These are phyloP conservation scores for Nebria salina DNA, from an alignment of 2,888 invertebrate species.

Conservation along the genomic window DNA sequence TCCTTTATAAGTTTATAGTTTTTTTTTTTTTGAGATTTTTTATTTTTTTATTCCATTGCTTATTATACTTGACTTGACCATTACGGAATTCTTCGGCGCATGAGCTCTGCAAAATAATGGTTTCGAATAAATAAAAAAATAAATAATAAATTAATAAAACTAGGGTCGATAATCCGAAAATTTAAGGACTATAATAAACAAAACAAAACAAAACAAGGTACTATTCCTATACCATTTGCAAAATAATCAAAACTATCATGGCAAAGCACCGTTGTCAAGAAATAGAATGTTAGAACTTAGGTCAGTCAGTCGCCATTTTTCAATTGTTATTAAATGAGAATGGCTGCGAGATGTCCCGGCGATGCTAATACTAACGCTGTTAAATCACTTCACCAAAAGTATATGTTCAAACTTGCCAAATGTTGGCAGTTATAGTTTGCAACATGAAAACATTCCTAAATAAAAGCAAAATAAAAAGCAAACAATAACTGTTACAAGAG, in stretches of 20 bases:
- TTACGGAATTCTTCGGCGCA: constrained; percentile 39
- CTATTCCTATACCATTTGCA: background rate
- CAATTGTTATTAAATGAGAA: background rate
- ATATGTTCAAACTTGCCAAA: background rate
- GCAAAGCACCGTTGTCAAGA: background rate
- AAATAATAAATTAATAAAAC: constrained; percentile 12
- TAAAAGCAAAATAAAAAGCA: background rate
- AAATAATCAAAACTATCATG: constrained; percentile 9
- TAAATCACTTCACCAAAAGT: background rate
- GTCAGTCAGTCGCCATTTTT: too few relatives aligned
- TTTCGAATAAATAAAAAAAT: background rate
- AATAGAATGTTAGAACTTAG: too few relatives aligned
- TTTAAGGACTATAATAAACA: background rate
- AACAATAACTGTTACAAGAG: background rate
- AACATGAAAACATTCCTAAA: background rate
- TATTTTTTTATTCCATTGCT: constrained; percentile 59
- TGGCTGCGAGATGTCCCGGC: background rate
- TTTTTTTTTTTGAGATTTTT: constrained; percentile 48
- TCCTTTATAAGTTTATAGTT: constrained; percentile 13
- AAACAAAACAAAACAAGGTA: background rate
- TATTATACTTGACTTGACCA: constrained; percentile 54
- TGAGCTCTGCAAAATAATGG: constrained; percentile 45
- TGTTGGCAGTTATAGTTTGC: background rate
- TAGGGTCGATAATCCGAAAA: background rate
- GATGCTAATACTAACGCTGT: background rate